Evolutionary conservation across 2,113 vertebrate species (phyloP), one percentile per base, ranked within the genome.

Genomic region (Setophaga kirtlandii): DNA sequence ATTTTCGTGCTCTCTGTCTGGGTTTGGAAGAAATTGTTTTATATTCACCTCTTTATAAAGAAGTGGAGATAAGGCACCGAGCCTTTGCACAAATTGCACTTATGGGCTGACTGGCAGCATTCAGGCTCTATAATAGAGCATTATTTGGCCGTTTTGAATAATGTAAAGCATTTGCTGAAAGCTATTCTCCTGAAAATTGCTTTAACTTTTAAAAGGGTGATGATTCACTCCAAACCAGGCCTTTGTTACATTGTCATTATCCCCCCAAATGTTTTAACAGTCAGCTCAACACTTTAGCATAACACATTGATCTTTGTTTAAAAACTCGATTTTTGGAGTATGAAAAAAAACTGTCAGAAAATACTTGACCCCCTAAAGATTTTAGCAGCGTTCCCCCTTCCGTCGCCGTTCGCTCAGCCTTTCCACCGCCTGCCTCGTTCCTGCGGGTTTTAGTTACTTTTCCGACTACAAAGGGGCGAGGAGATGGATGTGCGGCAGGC

Each of bases 101-200:
- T 98, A 98, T 87, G 98, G 98, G 98, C 98, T 99, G 99, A 99
- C 99, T 99, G 99, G 98, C 98, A 99, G 98, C 98, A 99, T 99
- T 99, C 99, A 99, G 95, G 97, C 98, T 98, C 98, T 98, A 99
- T 99, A 99, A 99, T 99, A 98, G 99, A 98, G 98, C 98, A 99
- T 99, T 99, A 99, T 99, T 99, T 99, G 98, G 98, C 98, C 98
- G 98, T 98, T 99, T 99, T 99, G 98, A 99, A 99, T 99, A 99
- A 99, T 99, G 98, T 99, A 98, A 98, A 98, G 98, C 98, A 96
- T 98, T 98, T 98, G 98, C 98, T 98, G 98, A 98, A 98, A 98
- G 98, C 99, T 98, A 99, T 99, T 99, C 98, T 99, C 97, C 98
- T 98, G 98, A 98, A 99, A 99, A 99, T 99, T 99, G 99, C 99